Evolutionary conservation across 1,140 invertebrate genomes (phyloP), one percentile per base, ranked within the genome.

Genomic region (Drosophila littoralis): DNA sequence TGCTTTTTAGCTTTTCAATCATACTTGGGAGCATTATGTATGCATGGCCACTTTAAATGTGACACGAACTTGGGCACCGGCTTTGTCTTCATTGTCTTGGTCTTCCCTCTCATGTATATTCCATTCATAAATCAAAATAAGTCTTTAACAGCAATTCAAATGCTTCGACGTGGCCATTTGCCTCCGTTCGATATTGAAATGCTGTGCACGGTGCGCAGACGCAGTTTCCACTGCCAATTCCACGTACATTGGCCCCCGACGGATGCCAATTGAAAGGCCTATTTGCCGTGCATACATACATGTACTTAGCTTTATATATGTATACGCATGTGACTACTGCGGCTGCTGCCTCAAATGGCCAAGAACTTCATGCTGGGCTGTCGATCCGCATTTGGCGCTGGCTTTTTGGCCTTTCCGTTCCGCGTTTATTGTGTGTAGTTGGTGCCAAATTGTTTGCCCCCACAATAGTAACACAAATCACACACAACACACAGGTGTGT

Each of bases 391-490:
- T 88, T 88, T 83, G 82, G 82, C 43, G 74, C 61, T 74, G 50
- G 79, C 82, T 67, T 86, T 86, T 85, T 86, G 82, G 82, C 79
- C 84, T 86, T 88, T 88, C 83, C 82, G 82, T 67, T 84, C 40
- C 54, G 59, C 65, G 68, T 81, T 86, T 77, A 75, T 55, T 79
- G 28, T 73, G 45, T 74, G 79, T 57, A 72, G 75, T 82, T 82
- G 76, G 68, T 86, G 76, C 82, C 82, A 86, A 86, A 86, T 83
- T 77, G 65, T 69, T 86, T 88, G 79, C 82, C 83, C 83, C 84
- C 82, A 79, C 82, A 88, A 88, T 82, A 76, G 67, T 73, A 70
- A 57, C 75, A 72, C 35, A 79, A 46, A 72, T 36, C 65, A 52
- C 48, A 59, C 46, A 61, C 59, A 50, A 12, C 3, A 28, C 63